These are phyloP conservation scores for Hemiscyllium ocellatum DNA, from an alignment of 2,113 vertebrate genomes.

Conservation along the genomic window DNA sequence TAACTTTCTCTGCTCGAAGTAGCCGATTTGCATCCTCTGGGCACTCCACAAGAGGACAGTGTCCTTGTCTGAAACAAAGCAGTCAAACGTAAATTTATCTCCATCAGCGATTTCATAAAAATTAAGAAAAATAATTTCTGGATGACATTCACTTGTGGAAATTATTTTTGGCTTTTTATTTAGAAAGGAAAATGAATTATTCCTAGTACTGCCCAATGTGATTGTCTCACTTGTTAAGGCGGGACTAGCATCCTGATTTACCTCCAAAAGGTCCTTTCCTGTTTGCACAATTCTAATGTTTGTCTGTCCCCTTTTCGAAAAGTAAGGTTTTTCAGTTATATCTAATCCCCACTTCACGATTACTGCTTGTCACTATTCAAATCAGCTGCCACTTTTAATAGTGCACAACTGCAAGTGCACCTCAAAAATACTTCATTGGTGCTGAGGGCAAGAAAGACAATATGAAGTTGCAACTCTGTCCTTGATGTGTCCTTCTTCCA, in stretches of 20 bases:
- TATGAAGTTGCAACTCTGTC: neutral
- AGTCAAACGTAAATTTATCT: neutral
- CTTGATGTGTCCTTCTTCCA: neutral
- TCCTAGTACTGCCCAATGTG: neutral
- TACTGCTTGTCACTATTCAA: neutral
- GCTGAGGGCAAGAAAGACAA: neutral
- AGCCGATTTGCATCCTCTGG: neutral
- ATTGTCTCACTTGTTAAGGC: neutral
- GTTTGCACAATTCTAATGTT: neutral
- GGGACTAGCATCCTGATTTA: neutral
- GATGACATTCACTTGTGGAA: neutral
- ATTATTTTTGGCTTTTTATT: neutral
- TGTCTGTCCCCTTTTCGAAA: neutral
- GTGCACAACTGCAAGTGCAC: neutral
- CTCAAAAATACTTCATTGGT: neutral
- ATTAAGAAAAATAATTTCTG: neutral
- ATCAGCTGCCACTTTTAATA: neutral
- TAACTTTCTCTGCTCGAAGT: neutral
- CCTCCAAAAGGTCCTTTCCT: neutral
- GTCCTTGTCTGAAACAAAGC: neutral
- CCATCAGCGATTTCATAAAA: neutral
- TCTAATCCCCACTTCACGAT: neutral
- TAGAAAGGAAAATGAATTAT: neutral
- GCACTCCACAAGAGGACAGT: neutral
- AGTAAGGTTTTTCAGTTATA: neutral